phyloP scores from a whole-genome alignment of 2,797 vertebrate genomes.

The Syngnathus rostellatus region DNA sequence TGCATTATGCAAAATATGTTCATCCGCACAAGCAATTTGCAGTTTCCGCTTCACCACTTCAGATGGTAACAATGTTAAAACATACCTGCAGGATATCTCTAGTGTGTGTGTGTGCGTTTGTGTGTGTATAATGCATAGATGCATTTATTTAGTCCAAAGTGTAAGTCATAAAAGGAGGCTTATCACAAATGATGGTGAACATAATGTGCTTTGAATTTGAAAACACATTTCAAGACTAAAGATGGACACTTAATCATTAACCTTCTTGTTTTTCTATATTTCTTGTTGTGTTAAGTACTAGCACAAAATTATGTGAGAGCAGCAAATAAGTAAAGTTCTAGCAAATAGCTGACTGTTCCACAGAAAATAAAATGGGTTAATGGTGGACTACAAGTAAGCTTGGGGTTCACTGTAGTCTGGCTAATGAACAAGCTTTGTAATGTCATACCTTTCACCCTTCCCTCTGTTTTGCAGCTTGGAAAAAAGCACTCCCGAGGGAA shows the following conservation, averaged over 20 bases:
- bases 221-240: conserved; percentile 20
- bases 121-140: conserved; percentile 26
- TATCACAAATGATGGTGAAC: conserved; percentile 24
- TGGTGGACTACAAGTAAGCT: no score
- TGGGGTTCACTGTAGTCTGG: conserved; percentile 7
- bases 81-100: conserved; percentile 14
- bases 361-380: no score
- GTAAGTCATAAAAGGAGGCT: not conserved
- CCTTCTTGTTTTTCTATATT: conserved; percentile 7
- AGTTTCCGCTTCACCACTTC: conserved; percentile 42
- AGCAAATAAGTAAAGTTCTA: not conserved
- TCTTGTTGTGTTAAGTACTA: no score
- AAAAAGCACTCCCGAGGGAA: conserved; percentile 43
- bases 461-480: conserved; percentile 50
- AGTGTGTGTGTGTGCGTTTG: not conserved
- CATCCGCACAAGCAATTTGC: conserved; percentile 50
- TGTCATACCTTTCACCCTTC: conserved; percentile 38
- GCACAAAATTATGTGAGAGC: no score
- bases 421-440: conserved; percentile 36
- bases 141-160: not conserved
- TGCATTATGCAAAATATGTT: conserved; percentile 45
- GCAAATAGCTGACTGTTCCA: not conserved
- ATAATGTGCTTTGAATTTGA: conserved; percentile 26
- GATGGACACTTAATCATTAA: conserved; percentile 16
- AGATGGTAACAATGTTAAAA: conserved; percentile 24